Conservation (phyloP, 2,797 vertebrate species). For the Rhabdophis nuchalis region DNA sequence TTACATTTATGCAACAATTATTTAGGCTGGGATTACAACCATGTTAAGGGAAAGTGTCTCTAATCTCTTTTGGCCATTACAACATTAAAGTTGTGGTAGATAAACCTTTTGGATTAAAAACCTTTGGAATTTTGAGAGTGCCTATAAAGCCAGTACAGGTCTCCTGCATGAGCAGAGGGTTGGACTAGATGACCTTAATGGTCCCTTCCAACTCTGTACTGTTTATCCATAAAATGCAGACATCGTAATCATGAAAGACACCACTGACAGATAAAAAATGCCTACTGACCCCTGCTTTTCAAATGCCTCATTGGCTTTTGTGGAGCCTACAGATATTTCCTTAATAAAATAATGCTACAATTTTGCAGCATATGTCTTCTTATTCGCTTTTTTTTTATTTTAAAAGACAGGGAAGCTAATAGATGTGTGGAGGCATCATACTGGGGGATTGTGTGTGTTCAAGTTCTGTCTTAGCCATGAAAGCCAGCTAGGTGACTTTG, state of each 20-base stretch:
- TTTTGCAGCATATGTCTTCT: background rate
- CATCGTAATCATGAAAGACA: background rate
- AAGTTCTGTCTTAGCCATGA: too few species aligned
- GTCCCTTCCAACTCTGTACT: too few species aligned
- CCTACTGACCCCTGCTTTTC: background rate
- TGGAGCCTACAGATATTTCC: background rate
- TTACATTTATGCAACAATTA: background rate
- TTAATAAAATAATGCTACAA: background rate
- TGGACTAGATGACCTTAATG: too few species aligned
- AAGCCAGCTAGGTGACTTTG: too few species aligned
- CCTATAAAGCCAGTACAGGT: background rate
- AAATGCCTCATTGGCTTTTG: background rate
- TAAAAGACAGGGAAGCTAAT: background rate
- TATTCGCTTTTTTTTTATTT: background rate
- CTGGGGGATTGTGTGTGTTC: too few species aligned
- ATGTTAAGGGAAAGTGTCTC: background rate
- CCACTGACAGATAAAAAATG: background rate
- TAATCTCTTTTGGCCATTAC: background rate
- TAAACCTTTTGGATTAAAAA: background rate
- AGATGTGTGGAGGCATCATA: background rate
- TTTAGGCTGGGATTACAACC: background rate
- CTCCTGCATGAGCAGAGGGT: too few species aligned
- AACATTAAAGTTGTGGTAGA: background rate
- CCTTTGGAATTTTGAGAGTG: background rate
- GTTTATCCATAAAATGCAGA: background rate